Evolutionary conservation across 2,888 invertebrate species (phyloP).

Genomic region (Plutella xylostella): DNA sequence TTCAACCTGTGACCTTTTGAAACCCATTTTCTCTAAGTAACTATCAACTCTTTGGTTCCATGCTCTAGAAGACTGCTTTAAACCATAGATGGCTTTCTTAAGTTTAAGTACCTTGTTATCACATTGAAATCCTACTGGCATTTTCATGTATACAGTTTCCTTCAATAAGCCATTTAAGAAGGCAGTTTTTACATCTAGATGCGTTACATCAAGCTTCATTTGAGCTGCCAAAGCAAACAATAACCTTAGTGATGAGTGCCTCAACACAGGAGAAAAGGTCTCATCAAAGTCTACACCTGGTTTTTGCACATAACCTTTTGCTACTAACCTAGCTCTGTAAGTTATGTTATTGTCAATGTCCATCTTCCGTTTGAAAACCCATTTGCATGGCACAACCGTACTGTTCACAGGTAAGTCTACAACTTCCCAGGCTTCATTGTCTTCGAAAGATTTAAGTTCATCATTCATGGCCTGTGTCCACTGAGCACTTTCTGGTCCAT

Average conservation of each 20-base stretch:
- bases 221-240: background rate
- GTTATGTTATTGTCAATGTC: slow-evolving; percentile 12
- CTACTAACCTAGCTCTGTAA: slow-evolving; percentile 14
- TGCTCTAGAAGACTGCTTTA: background rate
- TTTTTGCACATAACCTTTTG: slow-evolving; percentile 10
- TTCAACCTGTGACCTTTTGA: background rate
- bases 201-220: background rate
- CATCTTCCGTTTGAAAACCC: slow-evolving; percentile 11
- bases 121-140: background rate
- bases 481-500: slow-evolving; percentile 15
- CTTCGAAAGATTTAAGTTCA: background rate
- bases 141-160: background rate
- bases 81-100: slow-evolving; percentile 3
- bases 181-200: slow-evolving; percentile 3
- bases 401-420: slow-evolving; percentile 1
- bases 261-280: background rate
- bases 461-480: slow-evolving; percentile 15
- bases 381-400: slow-evolving; percentile 12
- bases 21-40: background rate
- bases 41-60: background rate
- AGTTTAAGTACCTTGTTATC: background rate
- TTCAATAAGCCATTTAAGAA: background rate
- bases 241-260: background rate
- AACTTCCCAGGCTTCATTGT: slow-evolving; percentile 8
- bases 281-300: background rate